phyloP scores from a whole-genome alignment of 2,797 vertebrate genomes.

The Xiphophorus birchmanni region DNA sequence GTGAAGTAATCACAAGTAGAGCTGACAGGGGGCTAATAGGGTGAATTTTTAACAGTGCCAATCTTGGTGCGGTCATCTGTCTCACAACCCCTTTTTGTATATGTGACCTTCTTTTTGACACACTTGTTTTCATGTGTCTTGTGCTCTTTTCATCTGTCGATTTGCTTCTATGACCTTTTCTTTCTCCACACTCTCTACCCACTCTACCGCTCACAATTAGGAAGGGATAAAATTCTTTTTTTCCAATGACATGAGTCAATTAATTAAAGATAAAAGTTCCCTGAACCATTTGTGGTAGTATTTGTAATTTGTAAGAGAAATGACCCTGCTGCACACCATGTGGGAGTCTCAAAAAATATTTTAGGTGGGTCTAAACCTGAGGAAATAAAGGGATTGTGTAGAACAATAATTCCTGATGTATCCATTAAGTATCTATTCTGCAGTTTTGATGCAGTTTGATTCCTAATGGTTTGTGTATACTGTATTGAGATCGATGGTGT shows the following conservation, averaged over 20 bases:
- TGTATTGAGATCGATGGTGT: background rate
- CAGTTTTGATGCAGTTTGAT: background rate
- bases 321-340: no score
- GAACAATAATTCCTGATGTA: background rate
- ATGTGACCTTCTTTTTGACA: constrained; percentile 23
- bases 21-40: constrained; percentile 69
- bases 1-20: constrained; percentile 73
- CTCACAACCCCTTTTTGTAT: constrained; percentile 31
- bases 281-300: background rate
- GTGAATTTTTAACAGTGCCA: constrained; percentile 44
- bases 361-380: background rate
- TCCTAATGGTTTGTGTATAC: background rate
- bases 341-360: no score
- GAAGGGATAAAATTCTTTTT: background rate
- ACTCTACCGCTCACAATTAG: background rate
- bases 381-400: background rate
- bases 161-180: background rate
- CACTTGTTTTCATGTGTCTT: constrained; percentile 6
- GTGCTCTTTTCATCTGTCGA: constrained; percentile 3
- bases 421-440: background rate
- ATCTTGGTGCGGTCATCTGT: constrained; percentile 27
- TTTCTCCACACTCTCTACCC: background rate
- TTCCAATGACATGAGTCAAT: background rate
- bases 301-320: background rate
- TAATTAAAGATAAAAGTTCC: background rate